Percentiles rank a stretch among this genome's conserved stretches.
phyloP scores from a whole-genome alignment of 2,888 invertebrate species.

The Tinea semifulvella region DNA sequence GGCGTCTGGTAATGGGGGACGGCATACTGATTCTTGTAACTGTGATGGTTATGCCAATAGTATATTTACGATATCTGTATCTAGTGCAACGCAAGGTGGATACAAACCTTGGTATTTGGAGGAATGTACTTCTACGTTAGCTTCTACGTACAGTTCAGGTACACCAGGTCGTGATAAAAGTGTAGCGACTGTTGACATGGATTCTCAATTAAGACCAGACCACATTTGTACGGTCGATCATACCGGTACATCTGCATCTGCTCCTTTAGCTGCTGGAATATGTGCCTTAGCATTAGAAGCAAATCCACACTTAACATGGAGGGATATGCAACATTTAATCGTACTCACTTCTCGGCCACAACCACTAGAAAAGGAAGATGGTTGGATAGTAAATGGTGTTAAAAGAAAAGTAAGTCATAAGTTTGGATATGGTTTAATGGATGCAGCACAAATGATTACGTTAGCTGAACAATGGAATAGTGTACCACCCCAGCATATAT shows the following conservation, averaged over 20 bases:
- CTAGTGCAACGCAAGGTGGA: slow-evolving; percentile 96
- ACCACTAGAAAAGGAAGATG: slow-evolving; percentile 89
- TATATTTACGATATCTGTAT: slow-evolving; percentile 97
- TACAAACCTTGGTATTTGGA: slow-evolving; percentile 98
- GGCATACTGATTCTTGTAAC: slow-evolving; percentile 96
- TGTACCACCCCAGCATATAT: slow-evolving; percentile 95
- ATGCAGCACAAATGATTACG: slow-evolving; percentile 91
- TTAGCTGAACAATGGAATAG: slow-evolving; percentile 93
- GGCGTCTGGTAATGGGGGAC: slow-evolving; percentile 97
- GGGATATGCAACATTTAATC: slow-evolving; percentile 96
- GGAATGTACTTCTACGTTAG: slow-evolving; percentile 98
- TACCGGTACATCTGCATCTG: slow-evolving; percentile 93
- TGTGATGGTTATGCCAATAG: slow-evolving; percentile 99
- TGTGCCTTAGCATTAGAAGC: slow-evolving; percentile 93
- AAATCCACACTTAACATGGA: slow-evolving; percentile 92
- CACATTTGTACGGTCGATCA: slow-evolving; percentile 91
- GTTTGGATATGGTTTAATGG: slow-evolving; percentile 99
- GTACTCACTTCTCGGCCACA: slow-evolving; percentile 88
- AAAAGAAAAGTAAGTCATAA: slow-evolving; percentile 95
- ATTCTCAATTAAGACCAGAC: slow-evolving; percentile 83
- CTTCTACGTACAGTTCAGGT: slow-evolving; percentile 97
- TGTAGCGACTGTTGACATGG: slow-evolving; percentile 92
- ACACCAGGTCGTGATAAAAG: slow-evolving; percentile 91
- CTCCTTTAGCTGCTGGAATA: slow-evolving; percentile 94
- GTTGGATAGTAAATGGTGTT: slow-evolving; percentile 94